Percentiles rank a stretch among this genome's conserved stretches.
These are phyloP conservation scores for Orchesellides sinensis DNA, from an alignment of 2,888 invertebrate species.

Conservation along the genomic window DNA sequence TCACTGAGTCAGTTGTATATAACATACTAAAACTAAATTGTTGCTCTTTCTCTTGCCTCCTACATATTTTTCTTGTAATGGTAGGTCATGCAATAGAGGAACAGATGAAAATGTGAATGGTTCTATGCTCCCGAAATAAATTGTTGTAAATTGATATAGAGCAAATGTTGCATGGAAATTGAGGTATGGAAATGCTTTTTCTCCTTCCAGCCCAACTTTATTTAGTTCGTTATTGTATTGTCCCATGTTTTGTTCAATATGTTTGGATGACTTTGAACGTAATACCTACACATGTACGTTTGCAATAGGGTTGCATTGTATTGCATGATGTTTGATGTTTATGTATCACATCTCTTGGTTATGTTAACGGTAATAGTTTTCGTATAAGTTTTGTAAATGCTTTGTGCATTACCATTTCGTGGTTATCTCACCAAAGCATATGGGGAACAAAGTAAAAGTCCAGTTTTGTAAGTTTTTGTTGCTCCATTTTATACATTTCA, in stretches of 20 bases:
- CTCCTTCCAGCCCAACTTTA: background rate
- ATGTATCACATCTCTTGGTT: constrained; percentile 20
- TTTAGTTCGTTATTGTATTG: background rate
- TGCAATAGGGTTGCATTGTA: too few relatives aligned
- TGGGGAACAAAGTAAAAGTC: background rate
- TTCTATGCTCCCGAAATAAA: constrained; percentile 7
- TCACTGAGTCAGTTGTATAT: too few relatives aligned
- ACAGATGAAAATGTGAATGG: constrained; percentile 33
- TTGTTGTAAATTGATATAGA: constrained; percentile 43
- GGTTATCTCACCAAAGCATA: constrained; percentile 25
- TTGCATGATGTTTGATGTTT: background rate
- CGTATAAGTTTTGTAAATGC: constrained; percentile 16
- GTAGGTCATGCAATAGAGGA: constrained; percentile 24
- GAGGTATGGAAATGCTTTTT: constrained; percentile 24
- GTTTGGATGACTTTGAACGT: background rate
- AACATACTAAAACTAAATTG: constrained; percentile 17
- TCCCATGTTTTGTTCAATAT: background rate
- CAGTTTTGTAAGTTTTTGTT: background rate
- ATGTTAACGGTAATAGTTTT: constrained; percentile 37
- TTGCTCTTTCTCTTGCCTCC: background rate
- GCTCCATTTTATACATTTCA: background rate
- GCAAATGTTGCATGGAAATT: constrained; percentile 36
- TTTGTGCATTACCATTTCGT: constrained; percentile 29
- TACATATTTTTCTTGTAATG: constrained; percentile 6
- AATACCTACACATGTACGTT: too few relatives aligned